These are phyloP conservation scores for Cinclus cinclus DNA, from an alignment of 2,113 vertebrate genomes.

Conservation along the genomic window DNA sequence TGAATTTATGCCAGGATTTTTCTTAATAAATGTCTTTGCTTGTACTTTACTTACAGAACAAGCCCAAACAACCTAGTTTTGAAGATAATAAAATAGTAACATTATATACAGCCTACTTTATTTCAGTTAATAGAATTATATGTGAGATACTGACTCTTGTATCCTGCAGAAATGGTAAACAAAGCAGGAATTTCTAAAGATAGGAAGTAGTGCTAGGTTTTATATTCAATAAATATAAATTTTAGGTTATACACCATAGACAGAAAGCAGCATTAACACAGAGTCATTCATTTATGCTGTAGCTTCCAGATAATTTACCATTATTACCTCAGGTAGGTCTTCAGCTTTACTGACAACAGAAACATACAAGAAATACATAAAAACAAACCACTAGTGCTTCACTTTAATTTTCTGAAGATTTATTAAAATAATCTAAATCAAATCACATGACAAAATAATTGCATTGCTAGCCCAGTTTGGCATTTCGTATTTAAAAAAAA, in stretches of 20 bases:
- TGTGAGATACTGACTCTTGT: not conserved
- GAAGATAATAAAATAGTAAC: not conserved
- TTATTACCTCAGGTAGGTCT: not conserved
- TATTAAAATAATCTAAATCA: constrained; percentile 32
- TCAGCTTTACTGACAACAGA: not conserved
- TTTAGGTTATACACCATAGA: not conserved
- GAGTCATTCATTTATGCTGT: not conserved
- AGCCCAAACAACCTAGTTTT: not conserved
- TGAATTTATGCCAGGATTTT: not conserved
- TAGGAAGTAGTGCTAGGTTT: not conserved
- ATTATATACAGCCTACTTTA: not conserved
- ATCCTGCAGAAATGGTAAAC: not conserved
- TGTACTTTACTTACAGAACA: not conserved
- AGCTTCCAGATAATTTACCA: not conserved
- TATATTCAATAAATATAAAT: not conserved
- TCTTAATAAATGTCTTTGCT: not conserved
- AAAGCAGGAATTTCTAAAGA: not conserved
- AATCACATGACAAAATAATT: constrained; percentile 3
- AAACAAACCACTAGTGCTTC: not conserved
- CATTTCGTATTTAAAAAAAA: constrained; percentile 9
- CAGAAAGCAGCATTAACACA: not conserved
- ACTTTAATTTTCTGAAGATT: constrained; percentile 22
- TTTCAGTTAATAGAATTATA: not conserved
- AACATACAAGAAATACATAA: not conserved
- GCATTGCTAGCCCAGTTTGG: not conserved